A percentile compares a stretch with the other conserved stretches of the same genome.
phyloP scores from a whole-genome alignment of 2,797 vertebrate genomes.

The Oreochromis grahami region DNA sequence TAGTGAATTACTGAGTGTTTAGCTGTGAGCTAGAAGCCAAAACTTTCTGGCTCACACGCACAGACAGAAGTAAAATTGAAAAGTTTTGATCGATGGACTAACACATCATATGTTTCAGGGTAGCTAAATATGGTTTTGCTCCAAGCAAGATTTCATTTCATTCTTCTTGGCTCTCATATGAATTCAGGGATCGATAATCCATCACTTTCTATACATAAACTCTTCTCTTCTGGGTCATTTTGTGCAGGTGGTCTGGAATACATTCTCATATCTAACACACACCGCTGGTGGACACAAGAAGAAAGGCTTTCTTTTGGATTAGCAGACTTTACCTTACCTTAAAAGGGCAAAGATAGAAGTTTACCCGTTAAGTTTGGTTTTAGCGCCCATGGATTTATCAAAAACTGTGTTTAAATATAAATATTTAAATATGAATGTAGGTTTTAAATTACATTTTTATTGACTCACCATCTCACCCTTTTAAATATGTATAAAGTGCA shows the following conservation, averaged over 20 bases:
- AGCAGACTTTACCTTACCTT: background rate
- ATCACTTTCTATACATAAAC: background rate
- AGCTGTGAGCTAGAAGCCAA: background rate
- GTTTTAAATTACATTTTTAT: background rate
- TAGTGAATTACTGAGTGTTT: background rate
- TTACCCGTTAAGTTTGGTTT: background rate
- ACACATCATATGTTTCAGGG: background rate
- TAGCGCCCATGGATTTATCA: fast-evolving
- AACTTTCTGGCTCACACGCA: background rate
- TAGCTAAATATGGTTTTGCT: background rate
- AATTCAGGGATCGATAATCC: background rate
- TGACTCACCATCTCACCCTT: background rate
- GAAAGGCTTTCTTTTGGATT: background rate
- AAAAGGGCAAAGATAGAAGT: background rate
- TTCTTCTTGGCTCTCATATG: background rate
- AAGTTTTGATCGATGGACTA: background rate
- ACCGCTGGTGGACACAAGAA: background rate
- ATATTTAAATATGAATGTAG: background rate
- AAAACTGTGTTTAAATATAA: background rate
- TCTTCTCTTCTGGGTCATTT: background rate
- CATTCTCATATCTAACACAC: background rate
- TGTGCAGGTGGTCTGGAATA: background rate
- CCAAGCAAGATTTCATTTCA: background rate
- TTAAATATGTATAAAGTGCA: background rate
- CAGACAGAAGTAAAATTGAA: background rate